phyloP scores from a whole-genome alignment of 2,888 invertebrate genomes.

The Branchinecta sandiegonensis region DNA sequence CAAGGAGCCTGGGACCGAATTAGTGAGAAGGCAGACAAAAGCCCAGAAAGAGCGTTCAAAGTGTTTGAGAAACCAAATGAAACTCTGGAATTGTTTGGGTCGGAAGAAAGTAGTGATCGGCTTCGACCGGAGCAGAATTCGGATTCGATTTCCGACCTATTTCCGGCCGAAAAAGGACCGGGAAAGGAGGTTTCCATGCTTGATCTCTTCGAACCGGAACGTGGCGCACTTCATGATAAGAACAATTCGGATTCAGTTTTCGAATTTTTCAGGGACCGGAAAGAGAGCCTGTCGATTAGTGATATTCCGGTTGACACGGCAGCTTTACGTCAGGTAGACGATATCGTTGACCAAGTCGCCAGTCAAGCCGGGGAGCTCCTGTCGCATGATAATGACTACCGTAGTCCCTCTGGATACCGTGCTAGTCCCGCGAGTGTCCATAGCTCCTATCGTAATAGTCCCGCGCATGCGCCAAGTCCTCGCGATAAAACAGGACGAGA shows the following conservation, averaged over 20 bases:
- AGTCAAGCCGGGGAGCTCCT: conserved; percentile 4
- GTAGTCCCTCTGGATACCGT: neutral
- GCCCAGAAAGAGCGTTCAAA: too few species aligned
- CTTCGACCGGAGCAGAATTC: too few species aligned
- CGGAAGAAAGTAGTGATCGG: too few species aligned
- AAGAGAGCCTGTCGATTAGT: conserved; percentile 8
- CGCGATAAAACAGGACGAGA: too few species aligned
- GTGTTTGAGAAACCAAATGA: too few species aligned
- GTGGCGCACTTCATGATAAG: neutral
- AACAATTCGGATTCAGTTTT: neutral
- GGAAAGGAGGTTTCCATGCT: too few species aligned
- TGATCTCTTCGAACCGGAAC: neutral
- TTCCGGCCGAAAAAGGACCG: too few species aligned
- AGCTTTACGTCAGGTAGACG: conserved; percentile 7
- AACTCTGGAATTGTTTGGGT: too few species aligned
- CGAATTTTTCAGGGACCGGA: neutral
- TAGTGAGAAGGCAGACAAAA: too few species aligned
- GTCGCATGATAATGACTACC: neutral
- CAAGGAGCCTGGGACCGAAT: too few species aligned
- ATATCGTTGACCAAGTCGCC: conserved; percentile 11
- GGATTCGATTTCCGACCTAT: too few species aligned
- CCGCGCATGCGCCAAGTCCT: neutral
- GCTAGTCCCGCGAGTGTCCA: neutral
- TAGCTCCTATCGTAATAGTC: neutral
- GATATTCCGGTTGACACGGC: neutral